Conservation (phyloP, 2,797 vertebrate genomes). For the Aeoliscus strigatus region DNA sequence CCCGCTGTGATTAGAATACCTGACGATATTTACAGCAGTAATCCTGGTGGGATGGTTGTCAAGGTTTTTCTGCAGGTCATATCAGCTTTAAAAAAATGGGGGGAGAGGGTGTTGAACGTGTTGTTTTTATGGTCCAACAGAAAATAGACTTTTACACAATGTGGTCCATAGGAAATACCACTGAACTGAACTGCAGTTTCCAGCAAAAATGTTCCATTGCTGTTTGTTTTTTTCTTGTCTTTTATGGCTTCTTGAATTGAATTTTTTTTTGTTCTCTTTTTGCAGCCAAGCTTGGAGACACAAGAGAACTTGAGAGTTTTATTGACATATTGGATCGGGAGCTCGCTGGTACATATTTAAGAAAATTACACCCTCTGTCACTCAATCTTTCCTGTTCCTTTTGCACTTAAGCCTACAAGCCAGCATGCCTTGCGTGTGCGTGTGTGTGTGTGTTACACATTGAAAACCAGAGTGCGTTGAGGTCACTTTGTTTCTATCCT, state of each 20-base stretch:
- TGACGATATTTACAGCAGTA: slow-evolving; percentile 11
- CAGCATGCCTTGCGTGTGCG: slow-evolving; percentile 14
- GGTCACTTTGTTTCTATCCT: slow-evolving; percentile 22
- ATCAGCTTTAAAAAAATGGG: slow-evolving; percentile 26
- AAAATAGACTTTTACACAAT: slow-evolving; percentile 42
- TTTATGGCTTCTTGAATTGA: slow-evolving; percentile 28
- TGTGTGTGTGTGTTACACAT: slow-evolving; percentile 21
- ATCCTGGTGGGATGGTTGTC: slow-evolving; percentile 20
- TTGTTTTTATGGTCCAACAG: slow-evolving; percentile 18
- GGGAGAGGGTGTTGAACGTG: slow-evolving; percentile 18
- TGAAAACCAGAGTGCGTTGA: slow-evolving; percentile 14
- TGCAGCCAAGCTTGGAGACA: slow-evolving; percentile 77
- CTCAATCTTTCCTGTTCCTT: slow-evolving; percentile 28
- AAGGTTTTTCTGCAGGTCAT: slow-evolving; percentile 12
- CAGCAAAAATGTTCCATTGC: slow-evolving; percentile 50
- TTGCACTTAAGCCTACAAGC: slow-evolving; percentile 29
- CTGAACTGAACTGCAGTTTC: slow-evolving; percentile 46
- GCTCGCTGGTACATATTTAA: slow-evolving; percentile 71
- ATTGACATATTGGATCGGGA: slow-evolving; percentile 78
- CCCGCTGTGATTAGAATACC: slow-evolving; percentile 16
- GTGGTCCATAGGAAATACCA: slow-evolving; percentile 67
- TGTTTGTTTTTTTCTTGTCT: slow-evolving; percentile 4
- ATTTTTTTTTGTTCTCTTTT: slow-evolving; percentile 33
- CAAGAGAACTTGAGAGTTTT: slow-evolving; percentile 74
- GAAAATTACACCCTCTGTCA: slow-evolving; percentile 41